Conservation (phyloP, 1,140 invertebrate species). For the Melipona quadrifasciata region DNA sequence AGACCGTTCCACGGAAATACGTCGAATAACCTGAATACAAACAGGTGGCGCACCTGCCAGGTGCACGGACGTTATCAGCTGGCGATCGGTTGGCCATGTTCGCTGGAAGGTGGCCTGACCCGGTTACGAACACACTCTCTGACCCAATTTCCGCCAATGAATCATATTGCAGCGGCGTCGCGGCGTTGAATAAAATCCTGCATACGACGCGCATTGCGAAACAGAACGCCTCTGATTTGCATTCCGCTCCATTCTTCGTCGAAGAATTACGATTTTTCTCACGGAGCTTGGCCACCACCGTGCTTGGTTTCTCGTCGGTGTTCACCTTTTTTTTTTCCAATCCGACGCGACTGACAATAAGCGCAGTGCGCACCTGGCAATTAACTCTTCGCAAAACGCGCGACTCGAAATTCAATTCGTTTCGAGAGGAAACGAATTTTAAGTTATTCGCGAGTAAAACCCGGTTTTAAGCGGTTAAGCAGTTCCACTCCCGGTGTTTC, state of each 20-base stretch:
- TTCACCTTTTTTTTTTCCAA: neutral
- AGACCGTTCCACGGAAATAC: neutral
- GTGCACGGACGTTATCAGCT: slow-evolving; percentile 47
- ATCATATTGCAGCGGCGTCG: slow-evolving; percentile 32
- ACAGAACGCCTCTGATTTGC: neutral
- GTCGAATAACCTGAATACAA: slow-evolving; percentile 45
- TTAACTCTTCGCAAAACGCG: neutral
- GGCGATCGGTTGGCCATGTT: slow-evolving; percentile 35
- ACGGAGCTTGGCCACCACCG: neutral
- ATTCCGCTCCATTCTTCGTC: neutral
- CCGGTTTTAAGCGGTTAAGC: neutral
- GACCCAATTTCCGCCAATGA: slow-evolving; percentile 39
- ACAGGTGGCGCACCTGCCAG: slow-evolving; percentile 55
- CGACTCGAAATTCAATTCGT: neutral
- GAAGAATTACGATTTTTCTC: neutral
- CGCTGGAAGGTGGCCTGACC: slow-evolving; percentile 6
- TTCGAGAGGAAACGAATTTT: neutral
- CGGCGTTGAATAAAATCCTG: slow-evolving; percentile 3
- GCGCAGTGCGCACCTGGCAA: neutral
- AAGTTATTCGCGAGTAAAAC: neutral
- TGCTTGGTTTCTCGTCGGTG: neutral
- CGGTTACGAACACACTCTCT: slow-evolving; percentile 26
- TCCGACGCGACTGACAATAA: neutral
- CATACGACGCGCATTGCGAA: too few species aligned
- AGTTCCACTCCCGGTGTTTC: too few species aligned